Conservation (phyloP, 2,888 invertebrate genomes). For the Alsophila aescularia region DNA sequence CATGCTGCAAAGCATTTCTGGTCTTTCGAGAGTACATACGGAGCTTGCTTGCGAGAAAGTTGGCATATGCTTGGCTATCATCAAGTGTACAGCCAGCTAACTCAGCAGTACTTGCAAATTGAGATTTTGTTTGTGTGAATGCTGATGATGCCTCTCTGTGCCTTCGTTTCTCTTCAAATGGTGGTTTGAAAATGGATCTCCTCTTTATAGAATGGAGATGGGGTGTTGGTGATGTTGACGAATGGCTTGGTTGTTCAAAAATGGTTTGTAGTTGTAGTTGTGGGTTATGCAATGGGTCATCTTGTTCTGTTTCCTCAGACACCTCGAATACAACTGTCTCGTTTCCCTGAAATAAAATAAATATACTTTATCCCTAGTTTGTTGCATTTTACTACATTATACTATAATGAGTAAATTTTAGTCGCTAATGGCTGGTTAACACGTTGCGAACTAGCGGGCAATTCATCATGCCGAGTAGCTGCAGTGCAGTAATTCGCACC, state of each 20-base stretch:
- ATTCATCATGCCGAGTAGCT: no score
- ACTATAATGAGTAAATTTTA: no score
- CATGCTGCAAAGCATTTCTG: slow-evolving; percentile 1
- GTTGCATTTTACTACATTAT: no score
- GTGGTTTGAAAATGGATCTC: neutral
- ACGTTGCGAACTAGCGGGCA: no score
- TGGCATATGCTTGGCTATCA: neutral
- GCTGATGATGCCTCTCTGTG: neutral
- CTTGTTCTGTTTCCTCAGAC: neutral
- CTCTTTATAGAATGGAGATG: neutral
- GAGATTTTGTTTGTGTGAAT: neutral
- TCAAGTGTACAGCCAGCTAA: neutral
- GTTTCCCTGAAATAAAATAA: neutral
- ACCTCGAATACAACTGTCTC: neutral
- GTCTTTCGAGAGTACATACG: neutral
- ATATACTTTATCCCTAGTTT: no score
- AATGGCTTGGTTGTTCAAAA: neutral
- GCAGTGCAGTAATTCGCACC: no score
- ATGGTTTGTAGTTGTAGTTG: neutral
- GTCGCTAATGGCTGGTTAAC: no score
- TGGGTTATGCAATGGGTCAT: neutral
- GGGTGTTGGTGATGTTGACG: neutral
- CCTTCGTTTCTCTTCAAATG: neutral
- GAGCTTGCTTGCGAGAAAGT: neutral
- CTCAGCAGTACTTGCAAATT: no score